phyloP scores from a whole-genome alignment of 64 coral and sea anemone species.

The Orbicella faveolata region DNA sequence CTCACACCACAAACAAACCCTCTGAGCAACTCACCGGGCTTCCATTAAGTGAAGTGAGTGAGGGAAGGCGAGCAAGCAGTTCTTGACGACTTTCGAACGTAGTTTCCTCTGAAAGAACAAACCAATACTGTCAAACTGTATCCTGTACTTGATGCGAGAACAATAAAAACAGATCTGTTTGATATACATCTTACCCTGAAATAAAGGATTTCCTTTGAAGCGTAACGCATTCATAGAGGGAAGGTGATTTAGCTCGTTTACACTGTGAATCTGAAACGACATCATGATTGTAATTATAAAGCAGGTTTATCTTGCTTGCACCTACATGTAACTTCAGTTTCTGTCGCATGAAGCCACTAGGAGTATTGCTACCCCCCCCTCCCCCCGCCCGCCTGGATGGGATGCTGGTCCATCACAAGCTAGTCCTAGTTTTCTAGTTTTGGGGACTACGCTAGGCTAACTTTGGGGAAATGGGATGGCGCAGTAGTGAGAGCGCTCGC shows the following conservation, averaged over 20 bases:
- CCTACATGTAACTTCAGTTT: too few species aligned
- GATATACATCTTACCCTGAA: conserved; percentile 54
- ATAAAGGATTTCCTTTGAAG: conserved; percentile 71
- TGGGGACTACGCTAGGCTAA: too few species aligned
- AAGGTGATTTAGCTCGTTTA: conserved; percentile 83
- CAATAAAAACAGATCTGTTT: too few species aligned
- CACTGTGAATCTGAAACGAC: conserved; percentile 56
- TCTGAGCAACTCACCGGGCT: conserved; percentile 72
- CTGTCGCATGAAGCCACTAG: too few species aligned
- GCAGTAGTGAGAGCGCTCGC: too few species aligned
- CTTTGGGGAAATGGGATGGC: too few species aligned
- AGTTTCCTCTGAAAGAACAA: conserved; percentile 51
- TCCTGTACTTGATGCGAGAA: background rate
- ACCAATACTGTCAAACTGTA: background rate
- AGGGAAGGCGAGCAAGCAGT: conserved; percentile 78
- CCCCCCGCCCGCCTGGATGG: too few species aligned
- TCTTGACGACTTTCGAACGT: conserved; percentile 81
- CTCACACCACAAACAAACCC: background rate
- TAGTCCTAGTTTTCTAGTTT: too few species aligned
- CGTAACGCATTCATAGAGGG: conserved; percentile 49
- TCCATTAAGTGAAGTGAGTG: conserved; percentile 67
- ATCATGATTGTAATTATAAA: too few species aligned
- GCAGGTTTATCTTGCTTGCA: too few species aligned
- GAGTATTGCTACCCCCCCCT: too few species aligned
- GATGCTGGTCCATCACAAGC: too few species aligned